Base-by-base conservation (phyloP, 2,797 vertebrate species). In the Anolis apletophallus region DNA sequence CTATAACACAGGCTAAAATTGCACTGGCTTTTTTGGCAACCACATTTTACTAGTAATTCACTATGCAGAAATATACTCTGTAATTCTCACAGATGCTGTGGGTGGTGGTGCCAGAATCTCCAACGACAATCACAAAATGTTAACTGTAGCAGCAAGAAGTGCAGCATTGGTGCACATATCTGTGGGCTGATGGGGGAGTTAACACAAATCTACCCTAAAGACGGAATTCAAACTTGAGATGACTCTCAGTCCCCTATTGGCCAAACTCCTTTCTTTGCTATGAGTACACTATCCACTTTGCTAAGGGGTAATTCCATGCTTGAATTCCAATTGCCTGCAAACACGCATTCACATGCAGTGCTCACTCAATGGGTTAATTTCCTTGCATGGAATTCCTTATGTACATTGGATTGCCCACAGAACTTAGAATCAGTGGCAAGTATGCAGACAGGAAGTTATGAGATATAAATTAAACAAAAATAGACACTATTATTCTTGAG, bases 201-300 rank as follows among this genome's bases (percentile, higher is more conserved):
- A 64, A 64, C 17, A 21, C 19, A 59, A 59, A 59, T 29, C 26
- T 64, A 29, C 3, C 9, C 72, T 32, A 61, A 55, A 72, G 36
- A 29, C 5, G n/a, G 23, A 85, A 80, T 50, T 85, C 54, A 85
- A 59, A 23, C 17, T 77, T 29, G 1, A 40, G 46, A 86, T 32
- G 9, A 40, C 5, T n/a, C 11, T 36, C 59, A 26, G 23, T 59
- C 90, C 78, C 68, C 80, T 74, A 50, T 17, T 54, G 88, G 88
- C 40, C 12, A 26, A 61, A 74, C 19, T 3, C 55, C 10, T 77
- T 82, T 29, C 40, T 36, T 29, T n/a, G 54, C 46, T 40, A 71
- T 69, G 19, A 10, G 3, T 69, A 29, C 29, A n/a, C 55, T 76
- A 46, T 46, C 46, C 17, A 46, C 26, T 55, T 23, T 69, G 12